These are phyloP conservation scores for Macquaria ambigua DNA, from an alignment of 2,113 vertebrate species.

Conservation along the genomic window DNA sequence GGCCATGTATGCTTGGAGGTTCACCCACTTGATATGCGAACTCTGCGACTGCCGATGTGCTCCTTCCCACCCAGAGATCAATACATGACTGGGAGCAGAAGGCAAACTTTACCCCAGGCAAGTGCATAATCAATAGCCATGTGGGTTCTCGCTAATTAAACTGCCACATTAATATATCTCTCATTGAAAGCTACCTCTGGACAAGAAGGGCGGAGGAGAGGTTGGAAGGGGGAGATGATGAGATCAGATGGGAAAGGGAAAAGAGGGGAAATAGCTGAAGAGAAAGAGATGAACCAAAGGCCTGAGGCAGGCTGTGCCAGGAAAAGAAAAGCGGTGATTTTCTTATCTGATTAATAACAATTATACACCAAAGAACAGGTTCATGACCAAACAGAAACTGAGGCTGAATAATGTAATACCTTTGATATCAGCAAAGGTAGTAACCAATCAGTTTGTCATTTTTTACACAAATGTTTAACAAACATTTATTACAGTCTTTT, in stretches of 20 bases:
- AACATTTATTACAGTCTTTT: not conserved
- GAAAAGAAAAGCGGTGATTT: not conserved
- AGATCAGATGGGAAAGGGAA: conserved; percentile 34
- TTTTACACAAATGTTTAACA: not conserved
- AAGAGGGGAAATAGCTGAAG: conserved; percentile 19
- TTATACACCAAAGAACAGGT: not conserved
- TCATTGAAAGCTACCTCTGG: conserved; percentile 63
- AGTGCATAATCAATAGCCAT: conserved; percentile 83
- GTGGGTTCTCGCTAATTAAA: conserved; percentile 81
- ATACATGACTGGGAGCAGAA: conserved; percentile 83
- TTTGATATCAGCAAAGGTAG: not conserved
- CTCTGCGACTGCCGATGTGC: conserved; percentile 63
- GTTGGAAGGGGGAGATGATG: conserved; percentile 20
- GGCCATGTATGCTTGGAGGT: conserved; percentile 20
- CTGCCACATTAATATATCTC: conserved; percentile 81
- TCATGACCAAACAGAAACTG: not conserved
- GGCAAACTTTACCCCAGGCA: conserved; percentile 82
- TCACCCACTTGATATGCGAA: conserved; percentile 74
- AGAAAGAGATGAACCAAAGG: not conserved
- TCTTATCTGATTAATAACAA: not conserved
- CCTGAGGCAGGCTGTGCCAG: not conserved
- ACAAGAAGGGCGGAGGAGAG: conserved; percentile 43
- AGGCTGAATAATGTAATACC: not conserved
- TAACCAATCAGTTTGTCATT: not conserved
- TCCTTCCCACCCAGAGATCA: conserved; percentile 72